Base-by-base conservation (phyloP, 2,888 invertebrate genomes). In the Nudaria mundana region DNA sequence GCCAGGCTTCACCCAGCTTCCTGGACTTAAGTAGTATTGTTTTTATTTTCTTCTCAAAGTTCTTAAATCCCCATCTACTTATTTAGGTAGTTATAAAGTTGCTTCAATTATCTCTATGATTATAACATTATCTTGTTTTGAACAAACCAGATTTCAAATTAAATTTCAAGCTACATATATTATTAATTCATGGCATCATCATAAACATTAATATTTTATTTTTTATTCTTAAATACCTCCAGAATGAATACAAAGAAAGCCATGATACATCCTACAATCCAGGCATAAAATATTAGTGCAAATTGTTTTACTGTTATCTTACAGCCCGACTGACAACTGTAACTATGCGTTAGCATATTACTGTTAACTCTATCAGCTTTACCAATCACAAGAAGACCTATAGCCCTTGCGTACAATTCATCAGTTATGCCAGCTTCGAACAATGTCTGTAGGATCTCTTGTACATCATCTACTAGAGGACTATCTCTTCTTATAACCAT, bases 371-470 rank as follows among this genome's bases (percentile, higher is more conserved):
- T 67, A 2, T 53, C 45, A 1, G 81, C 72, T 53, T 71, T 79
- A 4, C 64, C 66, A 2, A 71, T 52, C 2, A 63, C 52, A 0
- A 67, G 61, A 5, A 78, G 53, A 6, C 87, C 86, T 13, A 87
- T 63, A 2, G 73, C 69, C 38, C 80, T 75, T 4, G 37, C 44
- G 12, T 69, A 81, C n/a, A 83, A 50, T 23, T 63, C 69, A 0
- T 66, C 38, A 11, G 73, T 70, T 14, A 87, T 78, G 5, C 85
- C 86, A n/a, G 73, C 68, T 49, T 86, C 84, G 40, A 72, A 75
- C 0, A 87, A 51, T n/a, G 71, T 61, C 13, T 36, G 22, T 3
- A 76, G 36, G 0, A 71, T 49, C 3, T 56, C 58, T 8, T 66
- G 59, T 29, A 83, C 66, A 5, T 49, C 63, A 0, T 10, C 34